A percentile compares a stretch with the other conserved stretches of the same genome.
Conservation (phyloP, 1,140 invertebrate genomes). For the Prorops nasuta region DNA sequence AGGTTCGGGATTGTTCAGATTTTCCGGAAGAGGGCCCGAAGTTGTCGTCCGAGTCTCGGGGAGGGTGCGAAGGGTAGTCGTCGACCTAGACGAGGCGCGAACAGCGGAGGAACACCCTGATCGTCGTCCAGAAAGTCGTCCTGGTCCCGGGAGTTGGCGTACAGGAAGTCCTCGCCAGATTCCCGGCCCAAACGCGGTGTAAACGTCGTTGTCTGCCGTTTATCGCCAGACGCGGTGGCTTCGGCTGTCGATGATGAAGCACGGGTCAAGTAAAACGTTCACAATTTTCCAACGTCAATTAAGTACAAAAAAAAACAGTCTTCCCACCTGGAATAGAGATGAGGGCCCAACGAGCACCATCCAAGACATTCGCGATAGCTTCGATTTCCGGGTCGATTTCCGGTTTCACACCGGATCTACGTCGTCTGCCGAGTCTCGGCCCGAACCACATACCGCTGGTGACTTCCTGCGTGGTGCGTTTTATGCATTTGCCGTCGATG, state of each 20-base stretch:
- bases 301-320: background rate
- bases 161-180: constrained; percentile 21
- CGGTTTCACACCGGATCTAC: constrained; percentile 34
- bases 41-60: constrained; percentile 27
- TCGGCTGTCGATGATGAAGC: no score
- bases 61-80: constrained; percentile 25
- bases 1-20: no score
- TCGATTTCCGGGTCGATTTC: constrained; percentile 30
- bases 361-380: constrained; percentile 31
- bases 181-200: constrained; percentile 44
- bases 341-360: constrained; percentile 31
- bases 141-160: constrained; percentile 2
- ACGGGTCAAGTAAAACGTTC: no score
- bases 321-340: constrained; percentile 34
- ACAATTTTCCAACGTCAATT: no score
- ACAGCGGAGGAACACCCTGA: constrained; percentile 15
- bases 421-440: constrained; percentile 45
- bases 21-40: constrained; percentile 18
- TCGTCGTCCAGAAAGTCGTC: constrained; percentile 14
- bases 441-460: constrained; percentile 51
- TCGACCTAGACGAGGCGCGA: constrained; percentile 31
- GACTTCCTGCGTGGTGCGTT: constrained; percentile 28
- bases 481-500: constrained; percentile 32
- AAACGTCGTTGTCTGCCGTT: constrained; percentile 32
- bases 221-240: constrained; percentile 21